phyloP scores from a whole-genome alignment of 2,113 vertebrate species.

The Micronycteris hirsuta region DNA sequence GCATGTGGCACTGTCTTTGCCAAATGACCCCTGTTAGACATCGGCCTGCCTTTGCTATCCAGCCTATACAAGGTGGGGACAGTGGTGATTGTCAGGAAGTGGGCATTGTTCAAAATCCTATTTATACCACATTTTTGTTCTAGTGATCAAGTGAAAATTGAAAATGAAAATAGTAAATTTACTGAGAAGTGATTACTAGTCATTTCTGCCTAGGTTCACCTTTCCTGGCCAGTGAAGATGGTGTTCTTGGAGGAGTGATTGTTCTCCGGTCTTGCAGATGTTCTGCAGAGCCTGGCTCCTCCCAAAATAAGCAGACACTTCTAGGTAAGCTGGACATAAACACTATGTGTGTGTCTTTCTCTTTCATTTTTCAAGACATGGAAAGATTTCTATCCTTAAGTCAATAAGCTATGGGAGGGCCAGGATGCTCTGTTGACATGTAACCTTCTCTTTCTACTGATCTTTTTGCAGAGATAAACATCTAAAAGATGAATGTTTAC shows the following conservation, averaged over 20 bases:
- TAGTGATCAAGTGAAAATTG: neutral
- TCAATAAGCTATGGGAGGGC: neutral
- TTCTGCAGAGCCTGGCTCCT: conserved; percentile 85
- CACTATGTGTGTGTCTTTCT: neutral
- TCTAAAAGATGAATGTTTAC: neutral
- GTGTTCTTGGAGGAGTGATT: conserved; percentile 96
- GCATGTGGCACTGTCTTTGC: conserved; percentile 33
- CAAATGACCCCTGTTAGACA: neutral
- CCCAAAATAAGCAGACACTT: conserved; percentile 89
- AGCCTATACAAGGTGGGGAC: neutral
- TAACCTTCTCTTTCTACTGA: neutral
- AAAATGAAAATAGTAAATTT: neutral
- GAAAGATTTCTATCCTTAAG: neutral
- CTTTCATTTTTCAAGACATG: neutral
- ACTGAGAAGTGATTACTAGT: conserved; percentile 35
- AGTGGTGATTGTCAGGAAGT: neutral
- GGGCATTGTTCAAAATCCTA: conserved; percentile 23
- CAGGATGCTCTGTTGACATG: neutral
- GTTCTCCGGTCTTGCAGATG: conserved; percentile 94
- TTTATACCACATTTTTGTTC: neutral
- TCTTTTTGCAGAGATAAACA: neutral
- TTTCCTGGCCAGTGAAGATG: conserved; percentile 95
- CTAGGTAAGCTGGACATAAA: conserved; percentile 84
- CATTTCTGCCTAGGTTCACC: conserved; percentile 88
- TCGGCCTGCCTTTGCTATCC: neutral